Evolutionary conservation across 1,140 invertebrate species (phyloP), one percentile per base, ranked within the genome.

Genomic region (Phortica variegata): DNA sequence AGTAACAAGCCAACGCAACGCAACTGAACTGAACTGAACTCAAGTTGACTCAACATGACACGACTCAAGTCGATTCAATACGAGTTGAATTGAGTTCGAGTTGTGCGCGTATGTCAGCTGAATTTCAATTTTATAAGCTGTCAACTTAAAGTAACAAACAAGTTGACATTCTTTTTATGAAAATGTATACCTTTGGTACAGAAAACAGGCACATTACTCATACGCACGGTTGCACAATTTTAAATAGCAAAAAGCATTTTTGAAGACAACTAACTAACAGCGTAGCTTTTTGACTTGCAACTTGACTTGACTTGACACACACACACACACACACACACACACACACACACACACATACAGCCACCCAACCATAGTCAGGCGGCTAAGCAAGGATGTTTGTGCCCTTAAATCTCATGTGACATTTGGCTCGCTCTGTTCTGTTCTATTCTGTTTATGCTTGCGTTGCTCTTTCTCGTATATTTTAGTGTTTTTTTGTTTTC

Each of bases 221-320:
- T 66, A 63, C 63, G 63, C 63, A 66, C 63, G 63, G 63, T 66
- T 66, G 63, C 63, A 68, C 63, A 66, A 66, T 66, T 66, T 66
- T 66, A 66, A 66, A 66, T 66, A 54, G 63, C 63, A 66, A n/a
- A n/a, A n/a, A n/a, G n/a, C n/a, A 48, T 52, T 68, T 61, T 59
- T 60, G 55, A n/a, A n/a, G n/a, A n/a, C n/a, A n/a, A 63, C 62
- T 61, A 66, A 58, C 63, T 60, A 59, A 54, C 54, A 53, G 60
- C 62, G 48, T 60, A 33, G 26, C 26, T 29, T 12, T 29, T 12
- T 29, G 26, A 7, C 26, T 29, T 12, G 6, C 12, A 29, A 29
- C 6, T 12, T 29, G 12, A 12, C 26, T 29, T 7, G 26, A 7
- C n/a, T n/a, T n/a, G n/a, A n/a, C n/a, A n/a, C n/a, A n/a, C n/a